These are phyloP conservation scores for Isurus oxyrinchus DNA, from an alignment of 2,113 vertebrate species.

Conservation along the genomic window DNA sequence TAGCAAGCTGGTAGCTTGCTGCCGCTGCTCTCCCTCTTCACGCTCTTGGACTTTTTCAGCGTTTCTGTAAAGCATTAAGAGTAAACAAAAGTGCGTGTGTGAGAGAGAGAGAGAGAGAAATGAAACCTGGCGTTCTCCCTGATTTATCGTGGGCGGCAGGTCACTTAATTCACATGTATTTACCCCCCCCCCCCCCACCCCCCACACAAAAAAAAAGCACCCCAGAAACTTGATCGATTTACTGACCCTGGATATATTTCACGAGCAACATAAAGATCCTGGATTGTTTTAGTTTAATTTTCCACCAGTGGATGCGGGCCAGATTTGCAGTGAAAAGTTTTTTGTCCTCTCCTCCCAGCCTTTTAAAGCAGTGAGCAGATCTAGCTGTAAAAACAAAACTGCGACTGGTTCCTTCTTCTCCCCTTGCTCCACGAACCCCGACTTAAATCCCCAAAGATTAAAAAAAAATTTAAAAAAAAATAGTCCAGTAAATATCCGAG, in stretches of 20 bases:
- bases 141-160: background rate
- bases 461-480: background rate
- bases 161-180: background rate
- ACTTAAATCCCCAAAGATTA: background rate
- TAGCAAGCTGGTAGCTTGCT: slow-evolving; percentile 65
- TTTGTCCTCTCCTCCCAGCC: background rate
- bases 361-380: background rate
- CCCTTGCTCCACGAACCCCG: background rate
- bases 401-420: background rate
- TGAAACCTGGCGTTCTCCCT: too few relatives aligned
- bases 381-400: background rate
- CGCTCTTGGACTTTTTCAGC: slow-evolving; percentile 75
- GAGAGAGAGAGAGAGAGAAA: background rate
- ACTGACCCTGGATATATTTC: slow-evolving; percentile 39
- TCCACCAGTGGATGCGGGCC: slow-evolving; percentile 33
- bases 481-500: background rate
- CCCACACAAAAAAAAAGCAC: slow-evolving; percentile 39
- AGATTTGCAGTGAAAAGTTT: slow-evolving; percentile 29
- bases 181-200: background rate
- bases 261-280: slow-evolving; percentile 43
- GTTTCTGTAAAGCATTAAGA: slow-evolving; percentile 85
- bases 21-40: slow-evolving; percentile 57
- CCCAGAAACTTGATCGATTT: background rate
- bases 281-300: slow-evolving; percentile 21
- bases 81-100: slow-evolving; percentile 50